Percentiles rank a stretch among this genome's conserved stretches.
phyloP scores from a whole-genome alignment of 1,140 invertebrate genomes.

The Dreissena rostriformis region DNA sequence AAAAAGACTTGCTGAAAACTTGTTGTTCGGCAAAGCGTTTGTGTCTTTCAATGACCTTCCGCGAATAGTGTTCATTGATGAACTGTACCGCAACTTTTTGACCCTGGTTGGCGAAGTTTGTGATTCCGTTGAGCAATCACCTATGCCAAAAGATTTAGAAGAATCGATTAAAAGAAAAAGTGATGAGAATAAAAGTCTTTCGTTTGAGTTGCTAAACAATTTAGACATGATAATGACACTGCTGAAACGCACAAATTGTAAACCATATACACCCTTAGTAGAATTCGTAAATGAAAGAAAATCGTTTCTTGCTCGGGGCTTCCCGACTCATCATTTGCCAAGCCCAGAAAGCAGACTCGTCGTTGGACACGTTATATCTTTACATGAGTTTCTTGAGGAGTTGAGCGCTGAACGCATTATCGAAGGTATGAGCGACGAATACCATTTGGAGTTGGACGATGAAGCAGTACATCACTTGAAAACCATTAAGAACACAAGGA shows the following conservation, averaged over 20 bases:
- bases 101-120: conserved; percentile 14
- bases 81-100: conserved; percentile 30
- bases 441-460: neutral
- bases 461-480: neutral
- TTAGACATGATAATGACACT: conserved; percentile 32
- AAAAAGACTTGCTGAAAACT: conserved; percentile 6
- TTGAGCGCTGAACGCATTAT: conserved; percentile 39
- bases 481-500: conserved; percentile 3
- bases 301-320: neutral
- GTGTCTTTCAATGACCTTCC: conserved; percentile 9
- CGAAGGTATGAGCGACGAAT: conserved; percentile 9
- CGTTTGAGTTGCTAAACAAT: conserved; percentile 13
- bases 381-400: conserved; percentile 48
- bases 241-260: conserved; percentile 19
- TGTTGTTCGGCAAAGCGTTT: conserved; percentile 4
- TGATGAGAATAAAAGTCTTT: conserved; percentile 6
- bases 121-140: neutral
- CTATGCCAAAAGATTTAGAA: conserved; percentile 7
- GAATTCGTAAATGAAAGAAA: conserved; percentile 34
- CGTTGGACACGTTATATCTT: conserved; percentile 25
- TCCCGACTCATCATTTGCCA: conserved; percentile 38
- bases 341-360: conserved; percentile 18
- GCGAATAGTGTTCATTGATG: conserved; percentile 41
- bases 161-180: conserved; percentile 3
- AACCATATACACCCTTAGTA: conserved; percentile 14